Evolutionary conservation across 1,140 invertebrate genomes (phyloP), one percentile per base, ranked within the genome.

Genomic region (Antheraea mylitta): DNA sequence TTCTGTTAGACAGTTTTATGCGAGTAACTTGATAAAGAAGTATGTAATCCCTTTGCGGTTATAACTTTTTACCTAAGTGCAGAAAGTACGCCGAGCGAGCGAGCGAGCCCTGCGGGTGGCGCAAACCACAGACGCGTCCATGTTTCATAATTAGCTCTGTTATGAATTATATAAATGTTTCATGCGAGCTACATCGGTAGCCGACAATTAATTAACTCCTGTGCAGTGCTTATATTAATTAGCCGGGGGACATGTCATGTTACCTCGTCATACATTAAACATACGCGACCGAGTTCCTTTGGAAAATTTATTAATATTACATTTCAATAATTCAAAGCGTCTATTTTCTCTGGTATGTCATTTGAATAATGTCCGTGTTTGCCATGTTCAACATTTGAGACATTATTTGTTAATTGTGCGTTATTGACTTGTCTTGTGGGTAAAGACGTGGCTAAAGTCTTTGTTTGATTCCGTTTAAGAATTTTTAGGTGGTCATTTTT

Each of bases 101-200:
- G 76, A 66, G 61, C 73, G 73, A 70, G 62, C 82, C 78, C 84
- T 76, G 86, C 89, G 87, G 89, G 89, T 89, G 87, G 89, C 82
- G 80, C 76, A 80, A 77, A 77, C 73, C 76, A 58, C 74, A 75
- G 72, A 74, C 81, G 79, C 78, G 79, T 76, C 78, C 76, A 85
- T 81, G 80, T 76, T 84, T 87, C 83, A 87, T 87, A 88, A 87
- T 90, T 89, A 89, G 85, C 78, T 76, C 71, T 83, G 89, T 90
- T 91, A 91, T 91, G 86, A 91, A 87, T 89, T 87, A 78, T 85
- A 91, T 91, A 86, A 89, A 91, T 91, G 86, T 89, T 90, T 91
- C 83, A 90, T 91, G 85, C 77, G 71, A 73, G 68, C 77, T 82
- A 78, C 81, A 80, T 75, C 81, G 80, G 79, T 76, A 82, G 81